Percentiles rank a stretch among this genome's conserved stretches.
phyloP scores from a whole-genome alignment of 2,113 vertebrate species.

The Indicator maculatus region DNA sequence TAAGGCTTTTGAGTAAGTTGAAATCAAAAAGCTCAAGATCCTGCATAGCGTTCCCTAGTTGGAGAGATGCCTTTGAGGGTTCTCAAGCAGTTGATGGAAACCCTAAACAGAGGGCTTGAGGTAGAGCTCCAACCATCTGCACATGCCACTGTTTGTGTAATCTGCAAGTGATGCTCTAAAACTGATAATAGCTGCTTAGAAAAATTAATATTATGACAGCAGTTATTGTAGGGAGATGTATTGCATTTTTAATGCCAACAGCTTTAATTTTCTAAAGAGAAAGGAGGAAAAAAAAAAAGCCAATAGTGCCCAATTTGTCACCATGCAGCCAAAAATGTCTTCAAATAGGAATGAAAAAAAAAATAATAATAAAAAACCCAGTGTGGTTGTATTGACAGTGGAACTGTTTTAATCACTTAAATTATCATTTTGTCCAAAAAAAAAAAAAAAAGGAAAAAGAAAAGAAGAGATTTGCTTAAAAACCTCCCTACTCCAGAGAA shows the following conservation, averaged over 20 bases:
- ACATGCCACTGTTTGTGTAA: background rate
- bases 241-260: background rate
- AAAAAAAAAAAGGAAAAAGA: background rate
- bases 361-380: background rate
- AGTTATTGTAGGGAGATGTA: background rate
- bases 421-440: slow-evolving; percentile 48
- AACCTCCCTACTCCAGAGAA: slow-evolving; percentile 25
- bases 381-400: background rate
- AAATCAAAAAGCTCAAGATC: background rate
- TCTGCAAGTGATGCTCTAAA: background rate
- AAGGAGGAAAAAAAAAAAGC: background rate
- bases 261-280: background rate
- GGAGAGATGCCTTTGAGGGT: background rate
- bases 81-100: background rate
- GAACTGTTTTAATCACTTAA: slow-evolving; percentile 47
- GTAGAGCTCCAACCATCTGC: background rate
- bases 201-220: background rate
- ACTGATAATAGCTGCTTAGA: background rate
- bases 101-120: background rate
- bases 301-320: background rate
- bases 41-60: background rate
- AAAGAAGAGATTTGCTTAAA: slow-evolving; percentile 62
- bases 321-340: background rate
- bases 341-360: background rate
- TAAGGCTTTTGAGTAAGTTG: background rate